phyloP scores from a whole-genome alignment of 64 coral and sea anemone genomes.

The Acropora yongei region DNA sequence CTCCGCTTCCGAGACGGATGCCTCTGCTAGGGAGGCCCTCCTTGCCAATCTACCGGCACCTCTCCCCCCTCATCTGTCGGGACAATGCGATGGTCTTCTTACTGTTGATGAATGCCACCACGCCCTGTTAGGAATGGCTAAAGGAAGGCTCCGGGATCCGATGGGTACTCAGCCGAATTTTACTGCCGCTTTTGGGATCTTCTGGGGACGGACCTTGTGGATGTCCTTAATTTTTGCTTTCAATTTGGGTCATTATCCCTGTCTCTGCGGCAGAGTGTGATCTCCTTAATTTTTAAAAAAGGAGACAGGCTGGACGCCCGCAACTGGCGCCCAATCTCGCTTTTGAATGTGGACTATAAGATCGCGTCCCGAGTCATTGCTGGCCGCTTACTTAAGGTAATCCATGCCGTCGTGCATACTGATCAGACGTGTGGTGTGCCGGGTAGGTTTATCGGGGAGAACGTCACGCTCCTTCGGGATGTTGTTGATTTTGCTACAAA shows the following conservation, averaged over 20 bases:
- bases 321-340: conserved; percentile 50
- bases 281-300: conserved; percentile 3
- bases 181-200: conserved; percentile 14
- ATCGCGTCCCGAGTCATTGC: neutral
- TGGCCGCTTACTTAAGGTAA: neutral
- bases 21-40: neutral
- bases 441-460: conserved; percentile 8
- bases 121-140: neutral
- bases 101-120: neutral
- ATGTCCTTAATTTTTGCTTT: neutral
- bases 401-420: neutral
- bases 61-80: neutral
- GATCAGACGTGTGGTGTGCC: conserved; percentile 57
- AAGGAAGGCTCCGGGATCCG: neutral
- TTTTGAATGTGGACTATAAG: conserved; percentile 48
- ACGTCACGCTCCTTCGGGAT: neutral
- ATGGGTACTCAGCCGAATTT: conserved; percentile 39
- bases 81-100: neutral
- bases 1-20: neutral
- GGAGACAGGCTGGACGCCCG: neutral
- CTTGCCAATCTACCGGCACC: neutral
- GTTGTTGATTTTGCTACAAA: neutral
- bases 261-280: neutral
- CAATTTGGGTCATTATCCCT: neutral
- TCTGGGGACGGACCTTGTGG: neutral